Evolutionary conservation across 2,113 vertebrate genomes (phyloP), one percentile per base, ranked within the genome.

Genomic region (Rhinopithecus roxellana): DNA sequence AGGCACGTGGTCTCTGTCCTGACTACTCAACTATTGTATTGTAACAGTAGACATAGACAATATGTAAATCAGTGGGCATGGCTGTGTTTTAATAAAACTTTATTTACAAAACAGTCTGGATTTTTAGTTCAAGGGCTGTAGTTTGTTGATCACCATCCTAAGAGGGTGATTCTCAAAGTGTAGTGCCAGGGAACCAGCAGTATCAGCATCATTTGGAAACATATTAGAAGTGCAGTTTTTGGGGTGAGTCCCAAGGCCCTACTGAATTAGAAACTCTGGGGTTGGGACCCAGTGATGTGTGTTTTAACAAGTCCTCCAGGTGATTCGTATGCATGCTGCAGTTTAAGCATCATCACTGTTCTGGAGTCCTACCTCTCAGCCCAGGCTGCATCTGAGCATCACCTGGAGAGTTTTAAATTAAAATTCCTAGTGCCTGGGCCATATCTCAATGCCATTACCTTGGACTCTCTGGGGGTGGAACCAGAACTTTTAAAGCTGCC

Each of bases 21-120:
- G 79, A 67, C 69, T 27, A 32, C 38, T 64, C 12, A 86, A 45
- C 43, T 84, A 70, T 77, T 72, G 43, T 78, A 10, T 74, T 22
- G 40, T 61, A 38, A 93, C 59, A 40, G 52, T 22, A 50, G 50
- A 48, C 72, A 40, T 6, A 52, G 77, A 32, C 8, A 64, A 20
- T 35, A 72, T 67, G 64, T 40, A 61, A 89, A 87, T 38, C 57
- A 95, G 67, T 69, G 48, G 27, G 18, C 40, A 12, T 82, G 23
- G 64, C 67, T 74, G 30, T 23, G 30, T 90, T 77, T 89, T 79
- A 89, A 69, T 74, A 86, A 92, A 94, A 83, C 70, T 96, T 89
- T 89, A 85, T 82, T 94, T 61, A 85, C 25, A 88, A 67, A 87
- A 32, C 9, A 78, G 40, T 23, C 20, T 59, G n/a, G 25, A 67